These are phyloP conservation scores for Nebria brevicollis DNA, from an alignment of 2,888 invertebrate species.

Conservation along the genomic window DNA sequence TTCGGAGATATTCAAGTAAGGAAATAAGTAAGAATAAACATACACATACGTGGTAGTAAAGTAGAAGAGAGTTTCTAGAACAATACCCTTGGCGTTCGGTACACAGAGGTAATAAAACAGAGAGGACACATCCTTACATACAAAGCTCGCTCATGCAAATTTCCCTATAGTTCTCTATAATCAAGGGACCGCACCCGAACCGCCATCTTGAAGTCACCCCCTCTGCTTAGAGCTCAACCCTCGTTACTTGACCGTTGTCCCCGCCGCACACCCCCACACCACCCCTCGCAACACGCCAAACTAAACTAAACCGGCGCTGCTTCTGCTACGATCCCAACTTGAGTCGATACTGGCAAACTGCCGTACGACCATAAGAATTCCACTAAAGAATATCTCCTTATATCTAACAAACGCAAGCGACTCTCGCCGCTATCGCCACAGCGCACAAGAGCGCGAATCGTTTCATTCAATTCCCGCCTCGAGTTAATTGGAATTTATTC, in stretches of 20 bases:
- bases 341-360: constrained; percentile 60
- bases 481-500: not conserved
- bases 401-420: not conserved
- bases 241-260: constrained; percentile 16
- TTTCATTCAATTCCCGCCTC: not conserved
- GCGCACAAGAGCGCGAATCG: not conserved
- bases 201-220: constrained; percentile 22
- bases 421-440: not conserved
- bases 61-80: not conserved
- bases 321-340: constrained; percentile 55
- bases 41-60: not conserved
- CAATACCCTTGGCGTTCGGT: not conserved
- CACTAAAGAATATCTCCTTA: constrained; percentile 56
- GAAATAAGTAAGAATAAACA: not conserved
- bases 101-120: not conserved
- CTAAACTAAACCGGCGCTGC: constrained; percentile 52
- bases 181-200: constrained; percentile 23
- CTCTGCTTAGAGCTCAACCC: constrained; percentile 8
- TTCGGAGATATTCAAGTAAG: not conserved
- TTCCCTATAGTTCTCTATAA: constrained; percentile 22
- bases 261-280: not conserved
- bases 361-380: constrained; percentile 60
- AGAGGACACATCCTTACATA: not conserved
- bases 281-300: not conserved
- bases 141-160: constrained; percentile 10